Base-by-base conservation (phyloP, 2,113 vertebrate genomes). In the Alexandromys fortis region DNA sequence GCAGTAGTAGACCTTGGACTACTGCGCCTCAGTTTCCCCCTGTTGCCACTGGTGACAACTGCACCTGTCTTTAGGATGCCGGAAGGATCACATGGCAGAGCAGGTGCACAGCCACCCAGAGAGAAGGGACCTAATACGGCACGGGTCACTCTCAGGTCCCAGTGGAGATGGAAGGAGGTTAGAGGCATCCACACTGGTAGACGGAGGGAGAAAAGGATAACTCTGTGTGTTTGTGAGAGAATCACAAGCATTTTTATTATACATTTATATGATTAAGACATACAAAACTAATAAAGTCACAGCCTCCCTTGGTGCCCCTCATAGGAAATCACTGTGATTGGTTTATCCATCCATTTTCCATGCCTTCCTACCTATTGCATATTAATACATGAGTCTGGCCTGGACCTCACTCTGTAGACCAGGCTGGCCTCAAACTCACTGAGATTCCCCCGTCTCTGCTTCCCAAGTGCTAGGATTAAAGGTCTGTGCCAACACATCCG, bases 31-130 rank as follows among this genome's bases (percentile, higher is more conserved):
- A 70, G 35, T 16, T 5, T 24, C 22, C 17, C 61, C 16, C 33
- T 3, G 68, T 22, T 4, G 0, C 42, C 49, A n/a, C 42, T 0
- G 6, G 75, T 3, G 35, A n/a, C 38, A 79, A 12, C 5, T 13
- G 11, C 26, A 0, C 16, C 67, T 49, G 45, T 55, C 33, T 72
- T 49, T 16, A 75, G 8, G 26, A 30, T 24, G 0, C 6, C 0
- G 0, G 0, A 61, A 5, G 16, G 55, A 12, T 13, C 19, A 26
- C 10, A 0, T 0, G 13, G 21, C 63, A 7, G 19, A 79, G 28
- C 26, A n/a, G 3, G 38, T 6, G 61, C 52, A 16, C 0, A 19
- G 67, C 26, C 67, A 42, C 6, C 1, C 38, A 3, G 13, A 73
- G 67, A 73, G 65, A 52, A 49, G 73, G 42, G n/a, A 38, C 61